Evolutionary conservation across 2,113 vertebrate species (phyloP).

Genomic region (Apus apus): DNA sequence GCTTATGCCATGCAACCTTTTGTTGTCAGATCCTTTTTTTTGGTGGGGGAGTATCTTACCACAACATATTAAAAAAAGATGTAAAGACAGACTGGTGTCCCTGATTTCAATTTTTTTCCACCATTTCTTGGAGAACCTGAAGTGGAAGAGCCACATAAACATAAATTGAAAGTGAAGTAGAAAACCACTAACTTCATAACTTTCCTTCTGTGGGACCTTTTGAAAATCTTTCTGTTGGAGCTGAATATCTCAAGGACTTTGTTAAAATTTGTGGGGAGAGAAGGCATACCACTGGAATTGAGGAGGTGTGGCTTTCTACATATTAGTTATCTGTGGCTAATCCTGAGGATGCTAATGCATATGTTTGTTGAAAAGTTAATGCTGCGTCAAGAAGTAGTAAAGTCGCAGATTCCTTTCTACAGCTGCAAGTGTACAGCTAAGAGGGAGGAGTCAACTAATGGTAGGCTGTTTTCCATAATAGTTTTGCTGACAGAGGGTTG

Average conservation of each 20-base stretch:
- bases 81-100: not conserved
- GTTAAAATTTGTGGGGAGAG: not conserved
- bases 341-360: not conserved
- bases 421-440: not conserved
- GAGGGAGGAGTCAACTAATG: not conserved
- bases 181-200: not conserved
- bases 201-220: not conserved
- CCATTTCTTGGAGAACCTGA: not conserved
- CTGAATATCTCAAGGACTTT: not conserved
- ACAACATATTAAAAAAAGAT: not conserved
- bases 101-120: not conserved
- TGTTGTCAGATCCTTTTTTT: not conserved
- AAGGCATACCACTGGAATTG: not conserved
- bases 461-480: not conserved
- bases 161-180: not conserved
- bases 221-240: not conserved
- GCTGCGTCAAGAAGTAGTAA: not conserved
- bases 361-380: not conserved
- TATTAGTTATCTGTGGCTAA: not conserved
- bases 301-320: not conserved
- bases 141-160: not conserved
- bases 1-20: not conserved
- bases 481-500: not conserved
- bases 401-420: not conserved
- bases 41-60: not conserved